Base-by-base conservation (phyloP, 2,113 vertebrate genomes). In the Coreoperca whiteheadi region DNA sequence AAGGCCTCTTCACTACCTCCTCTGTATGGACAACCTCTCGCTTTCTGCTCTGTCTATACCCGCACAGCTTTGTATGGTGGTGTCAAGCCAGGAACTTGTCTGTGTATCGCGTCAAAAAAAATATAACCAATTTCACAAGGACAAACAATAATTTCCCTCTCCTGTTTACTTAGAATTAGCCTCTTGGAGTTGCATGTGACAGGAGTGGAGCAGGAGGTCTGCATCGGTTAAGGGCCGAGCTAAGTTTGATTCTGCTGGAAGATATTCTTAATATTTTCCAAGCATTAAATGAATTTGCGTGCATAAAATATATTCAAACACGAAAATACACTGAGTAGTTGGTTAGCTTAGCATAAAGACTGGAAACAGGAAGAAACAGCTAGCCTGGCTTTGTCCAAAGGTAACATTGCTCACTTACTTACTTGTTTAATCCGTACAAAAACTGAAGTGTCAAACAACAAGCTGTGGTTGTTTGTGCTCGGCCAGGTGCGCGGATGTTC, bases 81-180 rank as follows among this genome's bases (percentile, higher is more conserved):
- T 64, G 68, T 75, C 16, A 46, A 71, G 82, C 81, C 88, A 89
- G 53, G 51, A 87, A 79, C 70, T 23, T 73, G 84, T 87, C 83
- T 77, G 71, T 61, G 67, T 70, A 20, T 60, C 25, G 2, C 46
- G 77, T 78, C 74, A 89, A 84, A 81, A 50, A 79, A 88, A 91
- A 78, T 77, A 82, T 2, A 72, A 79, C 82, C 84, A 85, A 82
- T 87, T 85, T 88, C 68, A 85, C 65, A 63, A 66, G 77, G 81
- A 84, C 89, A 92, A 92, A 92, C 68, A 90, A 88, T 50, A 12
- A 91, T 85, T 84, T 89, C 43, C 75, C 46, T 68, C 64, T 63
- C 3, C 15, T 78, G 83, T 91, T 91, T 86, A 75, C 66, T 76
- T 69, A 88, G 43, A 85, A 79, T 73, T 65, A 78, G 65, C 46